Conservation (phyloP, 92 coral and sea anemone species). For the Galaxea fascicularis region DNA sequence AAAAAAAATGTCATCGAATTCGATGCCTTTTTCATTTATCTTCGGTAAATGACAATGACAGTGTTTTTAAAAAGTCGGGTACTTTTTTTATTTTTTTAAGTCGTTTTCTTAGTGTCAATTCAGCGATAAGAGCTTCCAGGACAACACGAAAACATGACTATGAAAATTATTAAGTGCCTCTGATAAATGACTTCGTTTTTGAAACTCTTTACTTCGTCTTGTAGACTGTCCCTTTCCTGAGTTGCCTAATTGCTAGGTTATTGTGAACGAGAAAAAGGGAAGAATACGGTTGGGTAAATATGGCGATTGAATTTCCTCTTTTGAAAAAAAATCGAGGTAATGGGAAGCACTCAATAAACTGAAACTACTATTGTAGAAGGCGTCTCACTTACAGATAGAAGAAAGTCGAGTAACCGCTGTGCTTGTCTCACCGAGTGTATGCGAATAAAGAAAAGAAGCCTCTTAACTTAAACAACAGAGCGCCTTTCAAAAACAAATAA, state of each 20-base stretch:
- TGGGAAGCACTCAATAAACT: neutral
- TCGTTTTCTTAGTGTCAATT: neutral
- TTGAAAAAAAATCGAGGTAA: neutral
- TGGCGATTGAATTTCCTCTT: neutral
- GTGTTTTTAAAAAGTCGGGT: neutral
- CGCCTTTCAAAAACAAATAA: neutral
- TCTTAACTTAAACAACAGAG: conserved; percentile 13
- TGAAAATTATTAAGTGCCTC: neutral
- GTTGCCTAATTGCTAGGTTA: conserved; percentile 4
- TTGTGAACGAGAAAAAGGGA: neutral
- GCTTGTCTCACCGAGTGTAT: neutral
- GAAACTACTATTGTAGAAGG: no score
- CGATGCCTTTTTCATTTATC: neutral
- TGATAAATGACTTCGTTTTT: neutral
- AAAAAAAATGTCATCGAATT: neutral
- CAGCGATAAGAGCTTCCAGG: conserved; percentile 17
- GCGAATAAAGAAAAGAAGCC: neutral
- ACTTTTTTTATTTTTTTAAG: no score
- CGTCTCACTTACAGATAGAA: conserved; percentile 9
- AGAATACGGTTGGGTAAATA: neutral
- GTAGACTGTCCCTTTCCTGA: neutral
- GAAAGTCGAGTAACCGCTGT: neutral
- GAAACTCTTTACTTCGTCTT: neutral
- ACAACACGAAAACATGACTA: conserved; percentile 20
- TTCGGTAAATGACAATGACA: neutral